Base-by-base conservation (phyloP, 2,113 vertebrate species). In the Phrynocephalus versicolor region DNA sequence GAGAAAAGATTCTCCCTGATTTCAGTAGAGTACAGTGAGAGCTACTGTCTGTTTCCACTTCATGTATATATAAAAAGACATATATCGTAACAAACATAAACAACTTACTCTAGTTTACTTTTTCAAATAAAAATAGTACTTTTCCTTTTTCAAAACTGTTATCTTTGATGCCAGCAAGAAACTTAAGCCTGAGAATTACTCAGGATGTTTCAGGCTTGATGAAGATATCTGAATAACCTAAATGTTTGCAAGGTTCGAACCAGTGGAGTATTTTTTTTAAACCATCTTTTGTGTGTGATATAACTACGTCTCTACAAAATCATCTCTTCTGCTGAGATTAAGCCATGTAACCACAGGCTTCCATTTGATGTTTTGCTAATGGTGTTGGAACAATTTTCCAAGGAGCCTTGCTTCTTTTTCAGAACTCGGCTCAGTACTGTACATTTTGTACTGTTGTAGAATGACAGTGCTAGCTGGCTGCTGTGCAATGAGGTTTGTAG, bases 341-440 rank as follows among this genome's bases (percentile, higher is more conserved):
- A 80, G 84, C 37, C 77, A 72, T 25, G 14, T 41, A 45, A n/a
- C 27, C 10, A 6, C 51, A 1, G 0, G 84, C 18, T n/a, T 86
- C 35, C 7, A 76, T 4, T 15, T 0, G 6, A 82, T 10, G 69
- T 16, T 80, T 75, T 30, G 64, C 72, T 81, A 85, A n/a, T 3
- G 8, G 16, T 16, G 80, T 84, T 57, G 64, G 0, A 51, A 65
- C 67, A 77, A 41, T 65, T 33, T 55, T 27, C 78, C 33, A 35
- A 74, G 33, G 87, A 85, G 33, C 10, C 18, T 6, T 67, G 79
- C 70, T 88, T 74, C 62, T 62, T 30, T n/a, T 33, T 55, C 65
- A 35, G 79, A 77, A 75, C 41, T 41, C 39, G 6, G 60, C n/a
- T 25, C 16, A 87, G 12, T 45, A n/a, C n/a, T n/a, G n/a, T n/a